Evolutionary conservation across 2,797 vertebrate genomes (phyloP), one percentile per base, ranked within the genome.

Genomic region (Alcedo quadribrachys): DNA sequence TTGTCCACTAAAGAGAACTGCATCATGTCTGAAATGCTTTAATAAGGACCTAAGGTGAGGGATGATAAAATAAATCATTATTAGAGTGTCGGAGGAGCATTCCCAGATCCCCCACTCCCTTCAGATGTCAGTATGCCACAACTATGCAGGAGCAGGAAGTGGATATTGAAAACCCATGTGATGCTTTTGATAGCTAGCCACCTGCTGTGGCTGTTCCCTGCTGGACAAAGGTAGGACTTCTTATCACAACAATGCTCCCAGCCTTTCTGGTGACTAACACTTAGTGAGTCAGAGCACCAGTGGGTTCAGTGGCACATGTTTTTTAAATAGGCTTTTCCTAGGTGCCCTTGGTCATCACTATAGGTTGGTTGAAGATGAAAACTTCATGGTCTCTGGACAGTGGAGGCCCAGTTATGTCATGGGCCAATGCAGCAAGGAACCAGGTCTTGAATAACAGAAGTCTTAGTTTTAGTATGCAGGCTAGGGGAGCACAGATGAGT

Each of bases 1-100:
- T 76, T 74, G 66, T 82, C 85, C 74, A 51, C 79, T 54, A 78
- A 77, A 94, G 81, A 94, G 96, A 96, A 86, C 62, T 80, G 24
- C 78, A 53, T 88, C 66, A 11, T 7, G 12, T 83, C 67, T 91
- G 37, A 82, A 96, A 68, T 0, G 2, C 40, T 91, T 92, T 92
- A 93, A 78, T 81, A 66, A 76, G 48, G 70, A 74, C 85, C 33
- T 71, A 77, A 60, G 46, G 57, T 0, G 0, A 85, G 30, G 25
- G 32, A 67, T 3, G 5, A 82, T 53, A 65, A 85, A 90, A 87
- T 75, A 87, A 82, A 84, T 81, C 21, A 55, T 89, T 92, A 95
- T 94, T 81, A 81, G 40, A 51, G 35, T 65, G 69, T 75, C 57
- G 90, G 76, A n/a, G 78, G 87, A 43, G 63, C 78, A 85, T 86